These are phyloP conservation scores for Hypena proboscidalis DNA, from an alignment of 2,888 invertebrate species.

Conservation along the genomic window DNA sequence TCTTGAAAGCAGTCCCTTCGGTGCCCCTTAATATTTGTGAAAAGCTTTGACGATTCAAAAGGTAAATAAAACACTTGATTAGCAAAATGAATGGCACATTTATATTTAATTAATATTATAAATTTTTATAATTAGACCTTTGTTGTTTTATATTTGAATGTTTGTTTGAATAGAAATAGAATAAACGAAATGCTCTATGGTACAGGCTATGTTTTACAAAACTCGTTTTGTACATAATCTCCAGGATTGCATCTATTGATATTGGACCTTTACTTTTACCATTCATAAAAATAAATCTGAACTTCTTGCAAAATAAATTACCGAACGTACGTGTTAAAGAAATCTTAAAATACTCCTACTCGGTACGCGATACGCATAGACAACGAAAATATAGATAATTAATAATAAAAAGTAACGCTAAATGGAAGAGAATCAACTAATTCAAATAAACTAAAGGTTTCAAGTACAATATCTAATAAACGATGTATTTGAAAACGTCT, in stretches of 20 bases:
- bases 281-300: constrained; percentile 55
- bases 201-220: constrained; percentile 64
- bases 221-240: constrained; percentile 71
- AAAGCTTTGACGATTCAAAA: too few relatives aligned
- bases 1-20: too few relatives aligned
- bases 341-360: constrained; percentile 54
- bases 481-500: constrained; percentile 63
- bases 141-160: constrained; percentile 79
- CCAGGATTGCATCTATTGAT: constrained; percentile 62
- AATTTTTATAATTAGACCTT: constrained; percentile 85
- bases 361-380: constrained; percentile 63
- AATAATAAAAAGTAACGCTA: constrained; percentile 70
- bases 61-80: constrained; percentile 82
- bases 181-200: constrained; percentile 69
- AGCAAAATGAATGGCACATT: constrained; percentile 87
- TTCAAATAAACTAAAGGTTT: constrained; percentile 68
- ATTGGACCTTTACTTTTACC: constrained; percentile 50
- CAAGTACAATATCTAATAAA: constrained; percentile 58
- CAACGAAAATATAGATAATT: constrained; percentile 69
- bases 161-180: constrained; percentile 74
- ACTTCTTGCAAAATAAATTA: constrained; percentile 72
- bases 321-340: constrained; percentile 45
- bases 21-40: too few relatives aligned
- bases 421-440: constrained; percentile 83
- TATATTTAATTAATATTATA: constrained; percentile 86